phyloP scores from a whole-genome alignment of 1,140 invertebrate species.

The Trichonephila clavata region DNA sequence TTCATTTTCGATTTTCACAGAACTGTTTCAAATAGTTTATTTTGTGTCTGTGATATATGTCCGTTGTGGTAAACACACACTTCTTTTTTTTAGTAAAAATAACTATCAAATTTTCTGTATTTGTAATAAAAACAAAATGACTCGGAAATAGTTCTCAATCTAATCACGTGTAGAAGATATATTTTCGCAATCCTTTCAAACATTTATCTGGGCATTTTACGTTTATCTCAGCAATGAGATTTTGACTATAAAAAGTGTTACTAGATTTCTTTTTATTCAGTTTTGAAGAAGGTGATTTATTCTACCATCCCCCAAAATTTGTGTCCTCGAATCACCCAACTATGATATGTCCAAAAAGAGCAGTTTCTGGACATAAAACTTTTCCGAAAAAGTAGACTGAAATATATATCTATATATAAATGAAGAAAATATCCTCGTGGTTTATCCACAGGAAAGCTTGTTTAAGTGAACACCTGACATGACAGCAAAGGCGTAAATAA shows the following conservation, averaged over 20 bases:
- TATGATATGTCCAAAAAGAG: conserved; percentile 25
- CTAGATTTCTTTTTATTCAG: background rate
- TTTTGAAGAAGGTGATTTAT: conserved; percentile 1
- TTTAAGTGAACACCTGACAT: conserved; percentile 20
- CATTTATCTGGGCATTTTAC: background rate
- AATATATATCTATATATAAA: background rate
- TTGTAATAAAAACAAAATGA: background rate
- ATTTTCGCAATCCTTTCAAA: background rate
- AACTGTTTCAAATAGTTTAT: too few relatives aligned
- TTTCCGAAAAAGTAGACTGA: background rate
- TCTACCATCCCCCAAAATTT: background rate
- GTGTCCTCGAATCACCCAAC: conserved; percentile 37
- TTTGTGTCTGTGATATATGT: too few relatives aligned
- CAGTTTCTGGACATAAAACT: conserved; percentile 7
- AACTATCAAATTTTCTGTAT: too few relatives aligned
- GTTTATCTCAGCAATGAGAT: conserved; percentile 4
- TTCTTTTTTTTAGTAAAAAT: too few relatives aligned
- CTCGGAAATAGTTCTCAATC: background rate
- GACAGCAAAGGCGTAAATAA: conserved; percentile 21
- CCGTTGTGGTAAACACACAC: too few relatives aligned
- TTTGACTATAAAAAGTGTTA: too few relatives aligned
- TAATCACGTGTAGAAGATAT: conserved; percentile 3
- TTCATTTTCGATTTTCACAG: too few relatives aligned
- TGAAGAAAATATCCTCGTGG: background rate
- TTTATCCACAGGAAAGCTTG: conserved; percentile 12